Evolutionary conservation across 2,113 vertebrate species (phyloP).

Genomic region (Nyctereutes procyonoides): DNA sequence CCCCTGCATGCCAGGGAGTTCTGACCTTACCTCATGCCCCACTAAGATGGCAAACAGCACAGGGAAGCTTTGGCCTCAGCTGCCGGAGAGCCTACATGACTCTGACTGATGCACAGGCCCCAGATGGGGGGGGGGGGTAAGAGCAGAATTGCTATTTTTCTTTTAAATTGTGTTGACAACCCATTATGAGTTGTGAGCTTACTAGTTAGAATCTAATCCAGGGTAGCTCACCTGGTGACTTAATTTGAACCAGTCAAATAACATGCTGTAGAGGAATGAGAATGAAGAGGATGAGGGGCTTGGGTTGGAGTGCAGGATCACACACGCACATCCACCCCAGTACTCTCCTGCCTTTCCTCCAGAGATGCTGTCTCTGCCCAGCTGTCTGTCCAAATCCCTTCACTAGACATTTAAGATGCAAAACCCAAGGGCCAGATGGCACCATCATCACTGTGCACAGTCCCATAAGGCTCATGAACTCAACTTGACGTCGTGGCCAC

Average conservation of each 20-base stretch:
- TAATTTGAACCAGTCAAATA: not conserved
- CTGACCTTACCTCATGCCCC: conserved; percentile 9
- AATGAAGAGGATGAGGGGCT: not conserved
- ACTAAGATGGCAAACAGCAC: not conserved
- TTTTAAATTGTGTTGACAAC: conserved; percentile 36
- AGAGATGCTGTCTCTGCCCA: not conserved
- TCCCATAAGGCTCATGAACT: not conserved
- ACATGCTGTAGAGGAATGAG: accelerated
- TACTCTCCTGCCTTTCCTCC: not conserved
- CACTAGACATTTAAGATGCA: not conserved
- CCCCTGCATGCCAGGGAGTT: not conserved
- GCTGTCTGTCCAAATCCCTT: not conserved
- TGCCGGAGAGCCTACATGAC: not conserved
- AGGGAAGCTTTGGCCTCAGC: not conserved
- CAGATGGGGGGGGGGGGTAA: accelerated
- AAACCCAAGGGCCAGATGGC: not conserved
- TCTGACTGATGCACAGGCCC: not conserved
- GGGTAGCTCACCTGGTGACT: not conserved
- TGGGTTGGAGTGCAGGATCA: accelerated
- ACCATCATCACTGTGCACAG: not conserved
- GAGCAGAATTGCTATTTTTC: conserved; percentile 44
- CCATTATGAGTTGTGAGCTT: not conserved
- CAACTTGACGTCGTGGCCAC: not conserved
- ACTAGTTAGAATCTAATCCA: not conserved
- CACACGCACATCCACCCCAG: accelerated